Evolutionary conservation across 2,113 vertebrate species (phyloP), one percentile per base, ranked within the genome.

Genomic region (Seriola rivoliana): DNA sequence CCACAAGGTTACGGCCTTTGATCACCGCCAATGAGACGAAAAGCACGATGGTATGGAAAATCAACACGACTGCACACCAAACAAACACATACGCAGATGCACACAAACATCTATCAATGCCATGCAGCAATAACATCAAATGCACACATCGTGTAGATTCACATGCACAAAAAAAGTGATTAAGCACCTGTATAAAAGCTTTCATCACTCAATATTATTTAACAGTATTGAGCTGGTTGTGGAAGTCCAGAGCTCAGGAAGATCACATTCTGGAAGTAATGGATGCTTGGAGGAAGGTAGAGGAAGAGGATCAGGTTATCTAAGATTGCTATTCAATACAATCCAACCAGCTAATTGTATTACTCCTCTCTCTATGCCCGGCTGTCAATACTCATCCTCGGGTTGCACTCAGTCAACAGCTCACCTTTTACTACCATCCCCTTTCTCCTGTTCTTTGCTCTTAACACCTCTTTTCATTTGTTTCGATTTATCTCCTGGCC

Each of bases 221-320:
- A 13, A 78, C 62, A 46, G 44, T 75, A 89, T 85, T 66, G 80
- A 91, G 81, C 71, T 78, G 78, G 85, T 87, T 82, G 86, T 85
- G 83, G 88, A 91, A 84, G 81, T 81, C 40, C 54, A 29, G 66
- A 10, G 64, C 69, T 79, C 38, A 34, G 70, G 36, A 66, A 38
- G 85, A 89, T 88, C 75, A 67, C 65, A 58, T 87, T 80, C 67
- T 77, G 76, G 75, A 80, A n/a, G 86, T 80, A 60, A 81, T 86
- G 84, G 87, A 90, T 80, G 87, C 65, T 70, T 8, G 54, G 80
- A 89, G 83, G 81, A 87, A 88, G 86, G 72, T 69, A 80, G 87
- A 92, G 72, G 63, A 80, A 85, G 73, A 85, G 78, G 92, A 93
- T 94, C 92, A 73, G 80, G 89, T 94, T 90, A 79, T 83, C 75